Conservation (phyloP, 2,888 invertebrate species). For the Idaea dimidiata region DNA sequence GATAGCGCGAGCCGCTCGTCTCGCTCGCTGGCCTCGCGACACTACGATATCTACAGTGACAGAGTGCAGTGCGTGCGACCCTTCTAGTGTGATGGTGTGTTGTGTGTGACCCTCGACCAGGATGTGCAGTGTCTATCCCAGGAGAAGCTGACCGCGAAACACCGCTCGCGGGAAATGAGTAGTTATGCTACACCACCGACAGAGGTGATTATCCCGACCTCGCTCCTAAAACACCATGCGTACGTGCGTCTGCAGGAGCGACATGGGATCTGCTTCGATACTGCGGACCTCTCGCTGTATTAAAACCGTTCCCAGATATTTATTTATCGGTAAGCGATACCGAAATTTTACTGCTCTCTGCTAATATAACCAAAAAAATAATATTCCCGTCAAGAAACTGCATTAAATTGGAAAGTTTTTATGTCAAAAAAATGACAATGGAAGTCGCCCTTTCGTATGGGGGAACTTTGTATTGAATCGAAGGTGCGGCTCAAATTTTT, state of each 20-base stretch:
- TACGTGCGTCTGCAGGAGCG: conserved; percentile 52
- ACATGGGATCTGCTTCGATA: conserved; percentile 43
- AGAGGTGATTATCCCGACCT: conserved; percentile 79
- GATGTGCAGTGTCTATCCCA: conserved; percentile 61
- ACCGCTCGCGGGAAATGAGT: conserved; percentile 64
- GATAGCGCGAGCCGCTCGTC: conserved; percentile 66
- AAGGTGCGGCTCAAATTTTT: conserved; percentile 48
- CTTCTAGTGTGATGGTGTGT: conserved; percentile 43
- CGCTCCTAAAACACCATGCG: conserved; percentile 65
- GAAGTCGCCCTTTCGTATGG: conserved; percentile 55
- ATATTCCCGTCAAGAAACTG: conserved; percentile 30
- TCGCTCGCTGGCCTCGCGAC: conserved; percentile 40
- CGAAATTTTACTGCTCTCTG: conserved; percentile 54
- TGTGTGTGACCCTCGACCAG: conserved; percentile 60
- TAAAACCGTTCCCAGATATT: conserved; percentile 34
- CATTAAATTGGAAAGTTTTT: conserved; percentile 41
- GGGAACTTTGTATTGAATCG: conserved; percentile 48
- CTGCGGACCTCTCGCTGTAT: conserved; percentile 18
- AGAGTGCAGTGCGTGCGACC: conserved; percentile 54
- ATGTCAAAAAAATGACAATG: conserved; percentile 56
- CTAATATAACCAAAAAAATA: conserved; percentile 41
- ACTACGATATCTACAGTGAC: conserved; percentile 43
- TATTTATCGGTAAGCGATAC: conserved; percentile 59
- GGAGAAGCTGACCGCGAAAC: conserved; percentile 69
- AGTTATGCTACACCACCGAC: conserved; percentile 77